Evolutionary conservation across 2,797 vertebrate genomes (phyloP).

Genomic region (Leucoraja ocellata): DNA sequence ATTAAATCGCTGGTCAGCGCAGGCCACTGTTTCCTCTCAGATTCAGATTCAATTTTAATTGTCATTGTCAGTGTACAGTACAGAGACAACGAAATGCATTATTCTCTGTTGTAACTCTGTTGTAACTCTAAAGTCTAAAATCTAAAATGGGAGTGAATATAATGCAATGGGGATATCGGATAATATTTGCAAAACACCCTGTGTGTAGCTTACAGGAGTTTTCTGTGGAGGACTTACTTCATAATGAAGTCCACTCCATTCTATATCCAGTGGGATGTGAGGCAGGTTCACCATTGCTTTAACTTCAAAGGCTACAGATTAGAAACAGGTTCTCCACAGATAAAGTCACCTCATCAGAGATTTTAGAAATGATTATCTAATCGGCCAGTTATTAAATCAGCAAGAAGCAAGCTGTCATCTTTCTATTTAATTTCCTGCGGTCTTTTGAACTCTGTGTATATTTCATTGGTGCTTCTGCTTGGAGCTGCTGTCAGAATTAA

Average conservation of each 20-base stretch:
- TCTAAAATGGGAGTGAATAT: background rate
- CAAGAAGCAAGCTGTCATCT: background rate
- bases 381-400: background rate
- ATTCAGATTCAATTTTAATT: too few relatives aligned
- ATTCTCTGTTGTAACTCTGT: too few relatives aligned
- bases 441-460: background rate
- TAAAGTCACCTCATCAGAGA: slow-evolving; percentile 14
- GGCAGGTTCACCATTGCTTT: background rate
- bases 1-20: too few relatives aligned
- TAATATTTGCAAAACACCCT: background rate
- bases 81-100: too few relatives aligned
- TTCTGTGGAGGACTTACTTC: background rate
- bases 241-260: background rate
- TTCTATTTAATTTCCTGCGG: slow-evolving; percentile 26
- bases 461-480: background rate
- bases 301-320: background rate
- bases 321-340: background rate
- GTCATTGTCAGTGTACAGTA: too few relatives aligned
- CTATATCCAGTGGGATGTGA: background rate
- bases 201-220: background rate
- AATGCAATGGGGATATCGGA: background rate
- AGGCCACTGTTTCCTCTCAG: too few relatives aligned
- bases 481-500: slow-evolving; percentile 13
- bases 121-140: too few relatives aligned
- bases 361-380: background rate